Percentiles rank a stretch among this genome's conserved stretches.
Evolutionary conservation across 1,140 invertebrate species (phyloP).

Genomic region (Drosophila kikkawai): DNA sequence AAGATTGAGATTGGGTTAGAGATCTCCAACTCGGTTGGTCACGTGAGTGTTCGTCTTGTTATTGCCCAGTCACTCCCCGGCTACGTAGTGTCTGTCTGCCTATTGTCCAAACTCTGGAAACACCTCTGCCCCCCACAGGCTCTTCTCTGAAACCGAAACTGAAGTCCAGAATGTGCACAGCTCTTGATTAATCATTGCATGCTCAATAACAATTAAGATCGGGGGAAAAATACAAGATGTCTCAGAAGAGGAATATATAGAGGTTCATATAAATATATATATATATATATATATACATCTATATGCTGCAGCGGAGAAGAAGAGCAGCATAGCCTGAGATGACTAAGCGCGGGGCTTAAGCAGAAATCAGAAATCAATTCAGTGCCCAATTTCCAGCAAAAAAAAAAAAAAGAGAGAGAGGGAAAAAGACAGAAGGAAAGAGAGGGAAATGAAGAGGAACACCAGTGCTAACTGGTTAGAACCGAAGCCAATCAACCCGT

Average conservation of each 20-base stretch:
- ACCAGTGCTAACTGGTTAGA: conserved; percentile 61
- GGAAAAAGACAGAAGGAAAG: neutral
- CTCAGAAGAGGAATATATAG: neutral
- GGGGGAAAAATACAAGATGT: conserved; percentile 33
- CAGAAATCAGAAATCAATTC: conserved; percentile 77
- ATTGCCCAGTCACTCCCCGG: conserved; percentile 34
- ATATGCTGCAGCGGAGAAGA: neutral
- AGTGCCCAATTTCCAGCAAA: conserved; percentile 33
- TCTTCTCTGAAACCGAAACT: conserved; percentile 5
- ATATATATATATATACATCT: neutral
- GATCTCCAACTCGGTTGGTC: conserved; percentile 4
- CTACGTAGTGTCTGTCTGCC: conserved; percentile 46
- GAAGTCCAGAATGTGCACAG: conserved; percentile 19
- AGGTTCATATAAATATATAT: neutral
- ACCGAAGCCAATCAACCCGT: conserved; percentile 60
- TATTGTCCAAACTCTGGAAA: conserved; percentile 5
- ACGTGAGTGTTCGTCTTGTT: conserved; percentile 27
- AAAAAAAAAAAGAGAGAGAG: conserved; percentile 6
- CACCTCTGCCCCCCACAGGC: neutral
- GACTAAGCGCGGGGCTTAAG: conserved; percentile 64
- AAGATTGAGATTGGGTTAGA: neutral
- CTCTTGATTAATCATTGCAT: conserved; percentile 60
- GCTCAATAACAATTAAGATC: conserved; percentile 69
- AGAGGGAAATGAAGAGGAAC: neutral
- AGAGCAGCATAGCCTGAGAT: conserved; percentile 13